These are phyloP conservation scores for Heliothis subflexa DNA, from an alignment of 1,140 invertebrate genomes.

Conservation along the genomic window DNA sequence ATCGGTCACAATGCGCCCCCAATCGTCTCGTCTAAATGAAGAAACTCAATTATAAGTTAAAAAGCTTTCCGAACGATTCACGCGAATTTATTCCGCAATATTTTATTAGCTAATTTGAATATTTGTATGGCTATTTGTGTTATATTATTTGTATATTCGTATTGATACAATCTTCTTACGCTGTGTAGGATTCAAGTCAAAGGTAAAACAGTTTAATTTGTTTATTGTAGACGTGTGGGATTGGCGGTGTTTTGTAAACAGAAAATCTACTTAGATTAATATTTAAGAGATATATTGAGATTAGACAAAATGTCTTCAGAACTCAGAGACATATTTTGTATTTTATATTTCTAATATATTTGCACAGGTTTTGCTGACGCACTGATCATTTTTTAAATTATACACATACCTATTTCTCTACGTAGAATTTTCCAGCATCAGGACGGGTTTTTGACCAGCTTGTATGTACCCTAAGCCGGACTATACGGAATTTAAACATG, in stretches of 20 bases:
- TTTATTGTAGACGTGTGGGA: slow-evolving; percentile 5
- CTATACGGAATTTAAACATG: no score
- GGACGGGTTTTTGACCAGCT: no score
- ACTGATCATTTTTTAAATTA: no score
- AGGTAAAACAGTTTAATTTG: slow-evolving; percentile 17
- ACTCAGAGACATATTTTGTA: no score
- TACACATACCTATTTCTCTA: no score
- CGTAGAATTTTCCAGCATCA: no score
- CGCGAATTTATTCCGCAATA: slow-evolving; percentile 67
- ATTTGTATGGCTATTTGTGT: slow-evolving; percentile 27
- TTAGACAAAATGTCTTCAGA: no score
- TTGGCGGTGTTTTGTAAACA: slow-evolving; percentile 19
- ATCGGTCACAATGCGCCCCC: slow-evolving; percentile 60
- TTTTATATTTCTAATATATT: no score
- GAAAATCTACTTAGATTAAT: neutral
- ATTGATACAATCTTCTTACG: neutral
- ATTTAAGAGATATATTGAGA: no score
- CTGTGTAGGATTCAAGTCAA: neutral
- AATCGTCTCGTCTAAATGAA: slow-evolving; percentile 58
- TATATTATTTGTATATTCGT: neutral
- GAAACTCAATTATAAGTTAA: slow-evolving; percentile 67
- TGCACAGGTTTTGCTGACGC: no score
- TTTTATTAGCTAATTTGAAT: slow-evolving; percentile 57
- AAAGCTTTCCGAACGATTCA: slow-evolving; percentile 60
- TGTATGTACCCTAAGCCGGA: no score